Evolutionary conservation across 1,140 invertebrate genomes (phyloP).

Genomic region (Cotesia glomerata): DNA sequence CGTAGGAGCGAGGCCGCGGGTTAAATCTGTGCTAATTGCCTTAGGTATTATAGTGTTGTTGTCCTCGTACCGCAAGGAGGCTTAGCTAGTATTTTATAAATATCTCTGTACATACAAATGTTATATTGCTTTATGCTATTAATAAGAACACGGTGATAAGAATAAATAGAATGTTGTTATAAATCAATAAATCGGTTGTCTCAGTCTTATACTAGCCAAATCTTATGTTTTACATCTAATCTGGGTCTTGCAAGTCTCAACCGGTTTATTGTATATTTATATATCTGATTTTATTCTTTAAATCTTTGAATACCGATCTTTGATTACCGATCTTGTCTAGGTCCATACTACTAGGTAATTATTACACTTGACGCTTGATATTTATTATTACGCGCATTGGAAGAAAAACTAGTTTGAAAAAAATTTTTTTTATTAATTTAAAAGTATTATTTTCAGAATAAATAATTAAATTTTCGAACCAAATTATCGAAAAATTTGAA

Average conservation of each 20-base stretch:
- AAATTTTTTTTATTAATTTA: too few species aligned
- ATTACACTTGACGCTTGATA: too few species aligned
- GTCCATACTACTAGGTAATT: too few species aligned
- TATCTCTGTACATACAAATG: not conserved
- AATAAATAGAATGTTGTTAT: not conserved
- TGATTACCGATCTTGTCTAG: not conserved
- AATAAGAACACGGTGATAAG: not conserved
- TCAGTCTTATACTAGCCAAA: not conserved
- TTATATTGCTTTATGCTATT: not conserved
- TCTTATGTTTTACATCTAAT: constrained; percentile 8
- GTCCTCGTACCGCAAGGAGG: constrained; percentile 30
- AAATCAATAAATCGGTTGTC: not conserved
- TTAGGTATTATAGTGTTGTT: constrained; percentile 27
- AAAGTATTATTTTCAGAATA: too few species aligned
- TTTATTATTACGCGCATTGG: too few species aligned
- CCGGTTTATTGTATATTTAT: not conserved
- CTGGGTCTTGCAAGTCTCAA: not conserved
- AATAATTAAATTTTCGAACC: too few species aligned
- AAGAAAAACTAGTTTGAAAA: too few species aligned
- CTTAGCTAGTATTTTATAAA: not conserved
- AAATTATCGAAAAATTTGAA: too few species aligned
- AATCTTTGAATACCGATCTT: constrained; percentile 21
- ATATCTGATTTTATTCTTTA: not conserved
- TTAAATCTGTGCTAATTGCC: constrained; percentile 54
- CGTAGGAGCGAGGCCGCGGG: constrained; percentile 37